Evolutionary conservation across 2,888 invertebrate genomes (phyloP).

Genomic region (Carpatolechia fugitivella): DNA sequence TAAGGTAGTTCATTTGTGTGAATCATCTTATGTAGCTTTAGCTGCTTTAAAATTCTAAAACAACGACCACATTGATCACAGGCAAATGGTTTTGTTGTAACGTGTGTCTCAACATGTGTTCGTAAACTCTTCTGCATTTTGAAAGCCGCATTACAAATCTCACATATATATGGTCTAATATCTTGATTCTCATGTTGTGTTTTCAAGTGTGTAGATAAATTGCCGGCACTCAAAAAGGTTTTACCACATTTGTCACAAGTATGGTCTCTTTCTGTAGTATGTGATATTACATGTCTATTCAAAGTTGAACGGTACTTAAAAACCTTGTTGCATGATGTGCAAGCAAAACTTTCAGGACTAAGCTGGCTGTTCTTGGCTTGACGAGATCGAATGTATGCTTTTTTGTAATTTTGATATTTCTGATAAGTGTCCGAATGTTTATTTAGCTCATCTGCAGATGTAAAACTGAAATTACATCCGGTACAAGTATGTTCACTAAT

Average conservation of each 20-base stretch:
- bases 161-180: slow-evolving; percentile 49
- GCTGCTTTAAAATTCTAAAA: slow-evolving; percentile 83
- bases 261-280: slow-evolving; percentile 58
- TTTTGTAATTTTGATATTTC: background rate
- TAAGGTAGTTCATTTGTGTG: slow-evolving; percentile 89
- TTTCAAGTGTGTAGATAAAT: slow-evolving; percentile 41
- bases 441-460: slow-evolving; percentile 35
- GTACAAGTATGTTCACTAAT: slow-evolving; percentile 39
- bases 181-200: slow-evolving; percentile 42
- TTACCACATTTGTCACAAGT: slow-evolving; percentile 46
- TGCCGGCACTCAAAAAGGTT: slow-evolving; percentile 32
- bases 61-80: slow-evolving; percentile 68
- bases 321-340: slow-evolving; percentile 50
- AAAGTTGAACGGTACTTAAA: slow-evolving; percentile 45
- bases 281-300: slow-evolving; percentile 76
- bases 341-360: slow-evolving; percentile 38
- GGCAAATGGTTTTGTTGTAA: slow-evolving; percentile 46
- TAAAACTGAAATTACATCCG: slow-evolving; percentile 51
- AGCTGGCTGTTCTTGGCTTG: background rate
- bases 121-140: slow-evolving; percentile 40
- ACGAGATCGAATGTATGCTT: no score
- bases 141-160: slow-evolving; percentile 55
- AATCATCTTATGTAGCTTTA: slow-evolving; percentile 86
- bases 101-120: slow-evolving; percentile 46
- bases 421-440: slow-evolving; percentile 32